Evolutionary conservation across 2,797 vertebrate genomes (phyloP).

Genomic region (Anguilla obscura): DNA sequence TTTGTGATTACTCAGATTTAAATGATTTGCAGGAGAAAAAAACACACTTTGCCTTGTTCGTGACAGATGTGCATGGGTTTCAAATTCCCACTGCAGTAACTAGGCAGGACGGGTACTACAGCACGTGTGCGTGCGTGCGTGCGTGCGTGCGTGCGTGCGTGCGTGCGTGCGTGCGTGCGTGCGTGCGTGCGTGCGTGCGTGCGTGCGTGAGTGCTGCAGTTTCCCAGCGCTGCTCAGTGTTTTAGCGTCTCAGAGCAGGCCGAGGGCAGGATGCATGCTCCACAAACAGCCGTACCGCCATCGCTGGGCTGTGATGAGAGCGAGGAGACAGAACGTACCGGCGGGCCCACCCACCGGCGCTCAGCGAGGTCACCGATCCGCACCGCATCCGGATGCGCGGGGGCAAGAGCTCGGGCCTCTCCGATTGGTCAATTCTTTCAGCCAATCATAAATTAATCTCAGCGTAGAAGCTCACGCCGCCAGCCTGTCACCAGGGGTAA

Average conservation of each 20-base stretch:
- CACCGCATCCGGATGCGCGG: background rate
- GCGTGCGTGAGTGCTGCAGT: too few relatives aligned
- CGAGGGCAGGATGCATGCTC: background rate
- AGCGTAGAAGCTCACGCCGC: background rate
- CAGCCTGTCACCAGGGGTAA: conserved; percentile 5
- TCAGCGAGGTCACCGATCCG: background rate
- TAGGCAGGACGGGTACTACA: too few relatives aligned
- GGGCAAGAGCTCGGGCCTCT: background rate
- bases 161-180: too few relatives aligned
- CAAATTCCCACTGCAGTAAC: too few relatives aligned
- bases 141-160: too few relatives aligned
- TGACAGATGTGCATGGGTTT: too few relatives aligned
- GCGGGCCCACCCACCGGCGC: background rate
- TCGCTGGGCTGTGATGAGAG: background rate
- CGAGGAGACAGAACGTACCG: background rate
- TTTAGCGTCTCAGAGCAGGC: background rate
- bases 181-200: too few relatives aligned
- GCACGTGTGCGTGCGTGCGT: too few relatives aligned
- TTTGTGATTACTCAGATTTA: too few relatives aligned
- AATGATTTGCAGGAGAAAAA: too few relatives aligned
- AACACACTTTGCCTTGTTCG: too few relatives aligned
- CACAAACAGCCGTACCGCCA: background rate
- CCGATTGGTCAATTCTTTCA: background rate
- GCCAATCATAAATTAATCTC: conserved; percentile 1
- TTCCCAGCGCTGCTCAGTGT: background rate